Percentiles rank a stretch among this genome's conserved stretches.
Evolutionary conservation across 2,113 vertebrate genomes (phyloP).

Genomic region (Phoenicopterus ruber): DNA sequence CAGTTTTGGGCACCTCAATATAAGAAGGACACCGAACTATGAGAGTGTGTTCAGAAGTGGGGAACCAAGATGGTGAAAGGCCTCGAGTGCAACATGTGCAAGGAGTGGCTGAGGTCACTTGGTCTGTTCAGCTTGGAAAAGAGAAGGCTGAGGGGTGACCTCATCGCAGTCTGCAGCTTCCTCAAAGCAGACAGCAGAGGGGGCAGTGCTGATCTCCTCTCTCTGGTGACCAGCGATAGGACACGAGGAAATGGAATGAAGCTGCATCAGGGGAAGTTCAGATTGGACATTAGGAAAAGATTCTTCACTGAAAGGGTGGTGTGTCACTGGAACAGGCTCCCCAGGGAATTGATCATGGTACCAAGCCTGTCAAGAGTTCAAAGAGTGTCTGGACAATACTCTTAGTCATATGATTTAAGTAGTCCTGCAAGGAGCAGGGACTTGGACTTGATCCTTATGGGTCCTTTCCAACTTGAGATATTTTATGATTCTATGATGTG

Average conservation of each 20-base stretch:
- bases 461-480: neutral
- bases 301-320: neutral
- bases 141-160: neutral
- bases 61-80: neutral
- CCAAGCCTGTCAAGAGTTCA: neutral
- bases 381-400: too few species aligned
- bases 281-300: neutral
- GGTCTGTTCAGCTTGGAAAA: neutral
- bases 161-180: neutral
- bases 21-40: neutral
- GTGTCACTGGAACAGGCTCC: accelerated
- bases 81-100: accelerated
- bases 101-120: neutral
- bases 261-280: neutral
- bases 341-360: neutral
- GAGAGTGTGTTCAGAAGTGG: neutral
- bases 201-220: neutral
- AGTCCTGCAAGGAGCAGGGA: neutral
- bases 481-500: neutral
- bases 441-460: neutral
- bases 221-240: neutral
- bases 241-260: neutral
- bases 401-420: neutral
- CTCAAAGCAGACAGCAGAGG: accelerated
- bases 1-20: neutral